Evolutionary conservation across 2,888 invertebrate genomes (phyloP), one percentile per base, ranked within the genome.

Genomic region (Mactromeris polynyma): DNA sequence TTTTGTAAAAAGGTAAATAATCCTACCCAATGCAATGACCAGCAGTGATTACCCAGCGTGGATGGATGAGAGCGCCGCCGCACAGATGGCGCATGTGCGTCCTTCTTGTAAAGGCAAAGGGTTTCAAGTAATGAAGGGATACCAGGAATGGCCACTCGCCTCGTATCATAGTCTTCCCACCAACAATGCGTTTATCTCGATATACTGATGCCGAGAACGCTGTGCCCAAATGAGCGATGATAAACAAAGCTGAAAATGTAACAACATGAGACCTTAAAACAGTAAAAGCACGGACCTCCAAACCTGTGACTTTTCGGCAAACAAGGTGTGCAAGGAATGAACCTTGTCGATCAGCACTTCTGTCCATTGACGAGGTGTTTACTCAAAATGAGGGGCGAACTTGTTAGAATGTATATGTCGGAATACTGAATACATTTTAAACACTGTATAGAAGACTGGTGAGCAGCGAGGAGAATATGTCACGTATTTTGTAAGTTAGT

Each of bases 21-120:
- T n/a, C 89, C 91, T 91, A 94, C 94, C 93, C 93, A 21, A 94
- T 87, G 69, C 95, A 95, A 83, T 95, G 95, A 6, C 93, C 94
- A 7, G 95, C 95, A 3, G 94, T 94, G 51, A 95, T 81, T 19
- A 94, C 93, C 95, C 95, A 95, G 14, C 86, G 85, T 7, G 91
- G 90, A 81, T 93, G 85, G 31, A 95, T 91, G 33, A 95, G 85
- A 9, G 94, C 91, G 7, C 93, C 95, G 0, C 95, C 95, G 83
- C 95, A 95, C 42, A 94, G 81, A 80, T 94, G 94, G 36, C 89
- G 54, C 89, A 94, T 89, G 11, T 93, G 89, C 21, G 92, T 92
- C 77, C 91, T 88, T 33, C 87, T 46, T 78, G 93, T 92, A 84
- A 91, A 94, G 9, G 83, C 78, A 85, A 93, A 91, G 0, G 89